Base-by-base conservation (phyloP, 2,888 invertebrate species). In the Stenodera caucasica region DNA sequence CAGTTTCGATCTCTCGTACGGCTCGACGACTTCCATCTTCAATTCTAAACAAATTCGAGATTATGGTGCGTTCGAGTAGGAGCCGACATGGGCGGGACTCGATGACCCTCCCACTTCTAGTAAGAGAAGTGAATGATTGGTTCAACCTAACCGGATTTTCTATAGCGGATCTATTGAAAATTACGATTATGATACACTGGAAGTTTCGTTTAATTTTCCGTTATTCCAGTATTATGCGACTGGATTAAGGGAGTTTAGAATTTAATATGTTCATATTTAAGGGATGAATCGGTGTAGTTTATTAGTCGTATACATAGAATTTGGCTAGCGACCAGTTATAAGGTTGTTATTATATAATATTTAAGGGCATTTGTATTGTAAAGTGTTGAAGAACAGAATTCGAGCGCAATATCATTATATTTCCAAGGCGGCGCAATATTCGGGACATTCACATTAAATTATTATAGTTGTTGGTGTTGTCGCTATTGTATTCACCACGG, bases 391-490 rank as follows among this genome's bases (percentile, higher is more conserved):
- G 51, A 50, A 30, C 40, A 7, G 15, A 45, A 55, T 14, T 51
- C 37, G 32, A 14, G 15, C 21, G n/a, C n/a, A 55, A 58, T 67
- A 61, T 56, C 63, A 61, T 66, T 60, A 64, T 61, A 69, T 66
- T 69, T 66, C 63, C 63, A 58, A 57, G 61, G 58, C 57, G 62
- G n/a, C n/a, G n/a, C 61, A 64, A 63, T 58, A 62, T 66, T 61
- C 58, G 64, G 63, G 63, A 67, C 67, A 66, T 67, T 65, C n/a
- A 57, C 66, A 56, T 55, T 65, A 67, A 70, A 67, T 70, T 70
- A 70, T 66, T 65, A 63, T 61, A 68, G 67, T 69, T 67, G 65
- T 63, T 60, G 60, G 65, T 58, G 61, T 64, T 61, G 54, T 12
- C 58, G 58, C 61, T 64, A 63, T 67, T 66, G 67, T 66, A 58